A percentile compares a stretch with the other conserved stretches of the same genome.
Evolutionary conservation across 2,888 invertebrate genomes (phyloP).

Genomic region (Spodoptera littoralis): DNA sequence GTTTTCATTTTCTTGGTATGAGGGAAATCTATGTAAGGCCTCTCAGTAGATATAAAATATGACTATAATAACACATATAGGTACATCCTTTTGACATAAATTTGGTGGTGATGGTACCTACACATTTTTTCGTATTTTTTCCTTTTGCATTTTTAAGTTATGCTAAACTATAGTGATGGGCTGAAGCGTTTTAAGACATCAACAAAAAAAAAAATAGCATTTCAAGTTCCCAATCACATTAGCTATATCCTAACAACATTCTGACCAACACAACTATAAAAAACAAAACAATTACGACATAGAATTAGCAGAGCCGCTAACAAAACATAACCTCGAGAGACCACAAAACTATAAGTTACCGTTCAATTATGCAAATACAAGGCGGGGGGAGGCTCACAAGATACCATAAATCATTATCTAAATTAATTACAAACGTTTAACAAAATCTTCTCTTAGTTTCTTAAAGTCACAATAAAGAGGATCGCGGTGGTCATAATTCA

Average conservation of each 20-base stretch:
- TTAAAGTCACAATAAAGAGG: slow-evolving; percentile 89
- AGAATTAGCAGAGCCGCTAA: slow-evolving; percentile 8
- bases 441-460: slow-evolving; percentile 88
- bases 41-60: too few species aligned
- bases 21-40: too few species aligned
- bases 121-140: too few species aligned
- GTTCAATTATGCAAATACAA: slow-evolving; percentile 85
- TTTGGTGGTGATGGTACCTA: too few species aligned
- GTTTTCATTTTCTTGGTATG: too few species aligned
- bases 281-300: slow-evolving; percentile 56
- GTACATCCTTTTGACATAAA: too few species aligned
- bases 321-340: slow-evolving; percentile 57
- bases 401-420: slow-evolving; percentile 88
- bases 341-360: slow-evolving; percentile 63
- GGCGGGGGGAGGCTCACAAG: slow-evolving; percentile 53
- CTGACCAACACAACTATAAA: slow-evolving; percentile 45
- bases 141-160: too few species aligned
- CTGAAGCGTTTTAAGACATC: background rate
- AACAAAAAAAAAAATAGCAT: too few species aligned
- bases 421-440: slow-evolving; percentile 88
- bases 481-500: slow-evolving; percentile 90
- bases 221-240: slow-evolving; percentile 13
- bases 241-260: background rate
- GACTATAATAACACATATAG: too few species aligned
- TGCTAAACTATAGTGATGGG: too few species aligned